Conservation (phyloP, 2,888 invertebrate genomes). For the Erebia epiphron region DNA sequence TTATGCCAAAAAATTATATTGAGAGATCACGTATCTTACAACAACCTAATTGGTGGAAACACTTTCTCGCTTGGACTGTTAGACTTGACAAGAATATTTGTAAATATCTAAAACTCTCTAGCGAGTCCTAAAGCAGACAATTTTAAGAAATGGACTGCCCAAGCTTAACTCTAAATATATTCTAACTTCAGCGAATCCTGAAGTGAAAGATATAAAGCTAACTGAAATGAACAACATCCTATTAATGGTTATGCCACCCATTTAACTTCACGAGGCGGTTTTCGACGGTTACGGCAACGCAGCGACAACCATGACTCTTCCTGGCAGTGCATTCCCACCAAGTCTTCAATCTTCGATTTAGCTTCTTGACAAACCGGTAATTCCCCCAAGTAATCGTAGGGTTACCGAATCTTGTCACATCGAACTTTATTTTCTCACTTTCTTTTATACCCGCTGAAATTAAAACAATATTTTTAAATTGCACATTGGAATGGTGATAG, state of each 20-base stretch:
- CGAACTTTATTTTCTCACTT: conserved; percentile 46
- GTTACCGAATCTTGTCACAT: conserved; percentile 65
- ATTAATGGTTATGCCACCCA: conserved; percentile 70
- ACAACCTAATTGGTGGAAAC: no score
- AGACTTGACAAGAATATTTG: no score
- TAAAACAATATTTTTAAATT: conserved; percentile 14
- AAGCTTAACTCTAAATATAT: no score
- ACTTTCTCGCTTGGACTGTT: no score
- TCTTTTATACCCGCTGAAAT: conserved; percentile 36
- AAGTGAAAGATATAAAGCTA: no score
- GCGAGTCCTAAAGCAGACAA: no score
- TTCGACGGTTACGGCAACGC: conserved; percentile 66
- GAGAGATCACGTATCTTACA: no score
- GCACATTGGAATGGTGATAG: neutral
- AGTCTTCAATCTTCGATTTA: conserved; percentile 61
- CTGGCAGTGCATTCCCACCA: conserved; percentile 74
- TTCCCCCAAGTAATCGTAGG: conserved; percentile 72
- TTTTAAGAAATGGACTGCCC: no score
- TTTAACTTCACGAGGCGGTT: conserved; percentile 64
- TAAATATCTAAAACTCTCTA: no score
- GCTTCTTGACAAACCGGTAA: conserved; percentile 68
- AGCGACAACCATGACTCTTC: conserved; percentile 62
- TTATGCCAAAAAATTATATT: no score
- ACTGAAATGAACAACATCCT: neutral
- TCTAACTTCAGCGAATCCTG: no score